A percentile compares a stretch with the other conserved stretches of the same genome.
Evolutionary conservation across 2,113 vertebrate species (phyloP).

Genomic region (Pelmatolapia mariae): DNA sequence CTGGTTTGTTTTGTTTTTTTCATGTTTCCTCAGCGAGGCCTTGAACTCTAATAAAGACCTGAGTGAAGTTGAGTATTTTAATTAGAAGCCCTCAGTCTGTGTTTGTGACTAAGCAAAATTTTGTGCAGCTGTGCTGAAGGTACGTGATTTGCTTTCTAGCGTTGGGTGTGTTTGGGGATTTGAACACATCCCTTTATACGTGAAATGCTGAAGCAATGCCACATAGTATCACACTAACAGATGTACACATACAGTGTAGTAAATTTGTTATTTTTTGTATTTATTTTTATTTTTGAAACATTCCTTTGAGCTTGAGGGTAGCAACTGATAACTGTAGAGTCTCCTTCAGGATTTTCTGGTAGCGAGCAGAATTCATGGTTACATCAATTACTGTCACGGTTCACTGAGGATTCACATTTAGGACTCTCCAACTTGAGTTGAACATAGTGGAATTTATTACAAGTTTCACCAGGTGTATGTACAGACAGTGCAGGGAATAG

Average conservation of each 20-base stretch:
- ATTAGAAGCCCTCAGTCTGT: not conserved
- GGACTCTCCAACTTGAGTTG: no score
- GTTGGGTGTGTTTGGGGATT: not conserved
- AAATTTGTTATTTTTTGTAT: not conserved
- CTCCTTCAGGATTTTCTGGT: no score
- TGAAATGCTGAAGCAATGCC: not conserved
- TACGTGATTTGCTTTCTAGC: not conserved
- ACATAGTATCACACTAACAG: not conserved
- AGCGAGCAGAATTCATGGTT: no score
- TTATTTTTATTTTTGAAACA: not conserved
- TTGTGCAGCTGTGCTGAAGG: not conserved
- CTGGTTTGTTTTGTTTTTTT: not conserved
- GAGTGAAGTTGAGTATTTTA: no score
- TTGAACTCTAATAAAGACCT: not conserved
- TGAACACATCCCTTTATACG: not conserved
- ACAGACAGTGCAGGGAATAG: no score
- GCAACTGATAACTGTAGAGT: no score
- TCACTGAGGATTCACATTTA: no score
- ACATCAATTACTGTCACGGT: no score
- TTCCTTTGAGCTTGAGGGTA: no score
- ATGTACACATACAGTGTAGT: not conserved
- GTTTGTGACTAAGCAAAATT: not conserved
- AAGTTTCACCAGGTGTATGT: no score
- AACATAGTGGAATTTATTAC: no score
- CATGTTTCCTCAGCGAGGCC: not conserved